phyloP scores from a whole-genome alignment of 2,113 vertebrate genomes.

The Gnathonemus echidnorhynchus region DNA sequence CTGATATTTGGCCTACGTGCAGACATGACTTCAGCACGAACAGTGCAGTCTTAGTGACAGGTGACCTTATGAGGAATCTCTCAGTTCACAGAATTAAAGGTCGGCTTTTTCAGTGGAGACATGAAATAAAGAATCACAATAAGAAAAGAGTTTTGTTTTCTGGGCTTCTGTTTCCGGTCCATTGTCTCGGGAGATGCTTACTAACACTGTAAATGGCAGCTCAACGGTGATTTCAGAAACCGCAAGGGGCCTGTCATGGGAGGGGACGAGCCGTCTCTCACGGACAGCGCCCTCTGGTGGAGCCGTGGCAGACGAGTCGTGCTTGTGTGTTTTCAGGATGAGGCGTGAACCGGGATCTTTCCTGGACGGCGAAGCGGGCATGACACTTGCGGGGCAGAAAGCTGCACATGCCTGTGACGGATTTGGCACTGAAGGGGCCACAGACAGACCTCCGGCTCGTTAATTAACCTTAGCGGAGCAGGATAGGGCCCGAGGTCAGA shows the following conservation, averaged over 20 bases:
- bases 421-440: background rate
- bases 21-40: background rate
- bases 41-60: background rate
- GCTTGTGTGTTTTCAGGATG: background rate
- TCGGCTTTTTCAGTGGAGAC: background rate
- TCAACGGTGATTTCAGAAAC: background rate
- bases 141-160: background rate
- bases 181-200: background rate
- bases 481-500: background rate
- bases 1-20: background rate
- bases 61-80: slow-evolving; percentile 1
- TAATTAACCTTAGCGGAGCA: background rate
- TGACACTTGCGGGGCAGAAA: too few relatives aligned
- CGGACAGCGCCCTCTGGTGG: background rate
- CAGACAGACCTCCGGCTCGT: background rate
- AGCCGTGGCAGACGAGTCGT: background rate
- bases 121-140: background rate
- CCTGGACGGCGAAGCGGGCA: background rate
- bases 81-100: slow-evolving; percentile 7
- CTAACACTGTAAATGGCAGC: background rate
- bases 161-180: background rate
- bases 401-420: background rate
- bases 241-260: background rate
- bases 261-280: background rate
- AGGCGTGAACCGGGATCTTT: background rate